A percentile compares a stretch with the other conserved stretches of the same genome.
These are phyloP conservation scores for Polymixis lichenea DNA, from an alignment of 2,888 invertebrate species.

Conservation along the genomic window DNA sequence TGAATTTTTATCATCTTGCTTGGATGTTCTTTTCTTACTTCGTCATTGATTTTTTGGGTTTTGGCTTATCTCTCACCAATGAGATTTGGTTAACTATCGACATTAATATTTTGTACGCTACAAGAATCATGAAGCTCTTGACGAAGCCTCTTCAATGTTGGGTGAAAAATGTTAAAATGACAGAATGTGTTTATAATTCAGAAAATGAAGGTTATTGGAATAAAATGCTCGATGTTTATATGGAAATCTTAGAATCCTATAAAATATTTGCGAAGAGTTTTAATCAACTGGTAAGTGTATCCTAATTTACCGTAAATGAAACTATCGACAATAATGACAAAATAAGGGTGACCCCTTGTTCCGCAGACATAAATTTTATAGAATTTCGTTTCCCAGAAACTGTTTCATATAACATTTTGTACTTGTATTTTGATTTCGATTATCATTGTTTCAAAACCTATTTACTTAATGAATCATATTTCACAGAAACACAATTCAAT, in stretches of 20 bases:
- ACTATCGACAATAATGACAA: no score
- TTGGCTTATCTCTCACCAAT: neutral
- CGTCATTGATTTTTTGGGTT: neutral
- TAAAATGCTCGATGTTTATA: constrained; percentile 9
- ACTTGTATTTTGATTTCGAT: no score
- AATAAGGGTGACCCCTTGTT: no score
- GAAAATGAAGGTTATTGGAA: constrained; percentile 13
- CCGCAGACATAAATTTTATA: no score
- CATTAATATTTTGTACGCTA: constrained; percentile 6
- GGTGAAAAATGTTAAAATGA: constrained; percentile 4
- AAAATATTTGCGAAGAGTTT: constrained; percentile 13
- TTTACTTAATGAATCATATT: no score
- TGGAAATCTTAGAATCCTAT: constrained; percentile 27
- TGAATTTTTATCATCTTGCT: neutral
- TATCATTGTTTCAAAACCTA: no score
- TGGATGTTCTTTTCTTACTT: neutral
- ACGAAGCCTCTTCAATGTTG: neutral
- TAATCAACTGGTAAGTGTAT: constrained; percentile 4
- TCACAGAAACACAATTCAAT: no score
- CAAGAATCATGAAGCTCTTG: constrained; percentile 10
- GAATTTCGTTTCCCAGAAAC: no score
- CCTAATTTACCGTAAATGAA: no score
- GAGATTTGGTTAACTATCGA: neutral
- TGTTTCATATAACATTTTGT: no score
- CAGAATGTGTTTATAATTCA: neutral